phyloP scores from a whole-genome alignment of 2,888 invertebrate species.

The Bedellia somnulentella region DNA sequence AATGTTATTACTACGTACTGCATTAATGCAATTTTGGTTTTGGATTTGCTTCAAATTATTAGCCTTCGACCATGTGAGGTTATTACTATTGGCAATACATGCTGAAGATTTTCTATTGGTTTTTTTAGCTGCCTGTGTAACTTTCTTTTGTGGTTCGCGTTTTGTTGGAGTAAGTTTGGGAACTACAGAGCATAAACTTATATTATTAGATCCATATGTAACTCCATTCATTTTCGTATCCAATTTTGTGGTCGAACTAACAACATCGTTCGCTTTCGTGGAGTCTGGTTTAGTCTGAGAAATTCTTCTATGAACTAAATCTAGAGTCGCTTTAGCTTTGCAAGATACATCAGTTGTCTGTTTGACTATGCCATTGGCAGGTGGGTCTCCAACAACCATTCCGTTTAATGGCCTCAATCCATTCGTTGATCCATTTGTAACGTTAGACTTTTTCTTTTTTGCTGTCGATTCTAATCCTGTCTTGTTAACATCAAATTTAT shows the following conservation, averaged over 20 bases:
- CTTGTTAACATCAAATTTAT: background rate
- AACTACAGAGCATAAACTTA: conserved; percentile 28
- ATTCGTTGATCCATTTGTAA: background rate
- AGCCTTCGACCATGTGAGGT: conserved; percentile 50
- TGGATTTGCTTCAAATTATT: conserved; percentile 49
- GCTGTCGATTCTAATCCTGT: background rate
- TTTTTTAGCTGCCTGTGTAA: conserved; percentile 24
- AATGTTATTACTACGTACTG: no score
- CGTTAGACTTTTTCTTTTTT: background rate
- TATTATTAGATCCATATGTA: conserved; percentile 47
- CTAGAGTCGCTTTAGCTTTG: conserved; percentile 19
- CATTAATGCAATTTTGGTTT: conserved; percentile 40
- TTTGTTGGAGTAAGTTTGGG: conserved; percentile 26
- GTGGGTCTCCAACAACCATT: conserved; percentile 39
- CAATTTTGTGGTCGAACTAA: conserved; percentile 46
- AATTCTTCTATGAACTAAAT: conserved; percentile 9
- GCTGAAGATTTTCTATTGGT: conserved; percentile 49
- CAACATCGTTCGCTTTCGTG: conserved; percentile 30
- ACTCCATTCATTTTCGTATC: conserved; percentile 52
- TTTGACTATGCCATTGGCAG: conserved; percentile 28
- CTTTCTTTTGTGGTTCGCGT: conserved; percentile 30
- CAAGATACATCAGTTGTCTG: conserved; percentile 18
- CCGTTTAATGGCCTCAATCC: no score
- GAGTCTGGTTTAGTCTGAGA: conserved; percentile 22
- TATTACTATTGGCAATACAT: conserved; percentile 50